Conservation (phyloP, 2,797 vertebrate species). For the Varecia variegata region DNA sequence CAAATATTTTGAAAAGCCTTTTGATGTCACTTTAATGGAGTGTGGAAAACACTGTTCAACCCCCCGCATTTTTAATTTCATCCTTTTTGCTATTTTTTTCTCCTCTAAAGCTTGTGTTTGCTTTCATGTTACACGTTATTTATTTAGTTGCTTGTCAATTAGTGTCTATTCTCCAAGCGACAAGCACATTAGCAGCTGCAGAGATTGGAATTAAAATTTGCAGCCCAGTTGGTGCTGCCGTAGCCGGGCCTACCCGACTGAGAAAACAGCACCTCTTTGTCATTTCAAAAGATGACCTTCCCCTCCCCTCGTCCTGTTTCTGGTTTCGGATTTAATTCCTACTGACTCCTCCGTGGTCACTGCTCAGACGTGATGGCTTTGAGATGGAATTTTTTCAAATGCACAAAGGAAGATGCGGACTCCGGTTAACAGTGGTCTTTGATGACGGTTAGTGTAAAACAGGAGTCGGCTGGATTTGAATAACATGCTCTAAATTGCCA, state of each 20-base stretch:
- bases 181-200: constrained; percentile 79
- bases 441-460: not conserved
- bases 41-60: constrained; percentile 63
- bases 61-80: constrained; percentile 76
- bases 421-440: not conserved
- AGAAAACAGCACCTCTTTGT: constrained; percentile 60
- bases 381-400: constrained; percentile 18
- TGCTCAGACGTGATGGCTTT: not conserved
- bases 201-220: constrained; percentile 75
- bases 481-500: not conserved
- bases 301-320: not conserved
- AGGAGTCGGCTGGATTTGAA: not conserved
- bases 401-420: not conserved
- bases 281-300: constrained; percentile 59
- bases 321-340: constrained; percentile 11
- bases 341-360: not conserved
- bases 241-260: constrained; percentile 61
- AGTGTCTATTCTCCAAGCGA: constrained; percentile 76
- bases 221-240: constrained; percentile 73
- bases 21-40: constrained; percentile 79
- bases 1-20: constrained; percentile 82
- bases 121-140: constrained; percentile 81
- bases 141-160: constrained; percentile 84
- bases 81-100: constrained; percentile 71
- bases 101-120: constrained; percentile 79